These are phyloP conservation scores for Matsumyia berberina DNA, from an alignment of 2,888 invertebrate species.

Conservation along the genomic window DNA sequence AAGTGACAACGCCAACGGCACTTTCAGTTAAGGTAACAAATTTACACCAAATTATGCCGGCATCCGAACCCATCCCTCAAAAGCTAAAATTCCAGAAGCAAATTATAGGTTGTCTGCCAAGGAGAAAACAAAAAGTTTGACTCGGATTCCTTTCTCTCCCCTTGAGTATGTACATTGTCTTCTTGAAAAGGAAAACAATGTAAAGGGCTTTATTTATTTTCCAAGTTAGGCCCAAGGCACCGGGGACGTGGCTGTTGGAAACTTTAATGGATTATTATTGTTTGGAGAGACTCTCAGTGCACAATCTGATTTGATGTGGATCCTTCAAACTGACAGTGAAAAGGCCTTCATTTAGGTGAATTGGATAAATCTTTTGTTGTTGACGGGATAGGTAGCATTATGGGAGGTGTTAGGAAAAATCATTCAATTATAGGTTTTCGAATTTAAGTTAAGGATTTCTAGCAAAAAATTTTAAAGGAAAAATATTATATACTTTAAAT, in stretches of 20 bases:
- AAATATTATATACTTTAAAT: no score
- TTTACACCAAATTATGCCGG: constrained; percentile 30
- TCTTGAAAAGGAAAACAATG: constrained; percentile 50
- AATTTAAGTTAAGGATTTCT: no score
- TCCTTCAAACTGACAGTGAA: constrained; percentile 25
- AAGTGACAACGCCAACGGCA: constrained; percentile 61
- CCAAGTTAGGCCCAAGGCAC: constrained; percentile 29
- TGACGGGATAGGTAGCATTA: background rate
- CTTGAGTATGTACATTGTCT: constrained; percentile 16
- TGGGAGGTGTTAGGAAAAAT: background rate
- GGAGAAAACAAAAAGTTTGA: constrained; percentile 48
- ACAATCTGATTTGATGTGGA: constrained; percentile 49
- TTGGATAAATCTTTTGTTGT: constrained; percentile 31
- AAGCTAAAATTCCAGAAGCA: constrained; percentile 32
- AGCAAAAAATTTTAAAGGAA: no score
- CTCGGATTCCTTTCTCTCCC: constrained; percentile 24
- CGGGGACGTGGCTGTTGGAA: constrained; percentile 30
- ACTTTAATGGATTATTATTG: constrained; percentile 72
- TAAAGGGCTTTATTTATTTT: constrained; percentile 60
- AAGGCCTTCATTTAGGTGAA: constrained; percentile 37
- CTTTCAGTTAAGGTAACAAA: constrained; percentile 50
- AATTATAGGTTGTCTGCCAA: constrained; percentile 8
- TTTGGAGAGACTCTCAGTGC: constrained; percentile 53
- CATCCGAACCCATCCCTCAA: background rate
- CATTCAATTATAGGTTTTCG: constrained; percentile 18